Percentiles rank a stretch among this genome's conserved stretches.
Conservation (phyloP, 2,797 vertebrate species). For the Luscinia megarhynchos region DNA sequence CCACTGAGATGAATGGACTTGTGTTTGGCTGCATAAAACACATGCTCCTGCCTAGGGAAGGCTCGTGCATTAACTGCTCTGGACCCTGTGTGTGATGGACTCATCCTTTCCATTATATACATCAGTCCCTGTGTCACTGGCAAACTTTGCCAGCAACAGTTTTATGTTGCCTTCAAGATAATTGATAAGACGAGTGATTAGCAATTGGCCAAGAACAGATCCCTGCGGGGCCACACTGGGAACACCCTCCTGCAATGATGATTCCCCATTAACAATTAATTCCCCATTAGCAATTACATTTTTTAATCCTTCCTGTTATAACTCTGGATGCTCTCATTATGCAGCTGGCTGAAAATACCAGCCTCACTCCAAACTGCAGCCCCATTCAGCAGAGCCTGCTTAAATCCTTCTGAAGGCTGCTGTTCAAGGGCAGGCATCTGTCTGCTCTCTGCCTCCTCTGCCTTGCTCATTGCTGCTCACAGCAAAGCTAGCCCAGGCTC, state of each 20-base stretch:
- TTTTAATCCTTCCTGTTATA: slow-evolving; percentile 49
- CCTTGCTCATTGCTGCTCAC: not conserved
- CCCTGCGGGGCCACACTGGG: not conserved
- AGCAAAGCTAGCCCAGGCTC: not conserved
- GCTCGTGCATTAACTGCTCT: not conserved
- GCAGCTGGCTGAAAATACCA: slow-evolving; percentile 23
- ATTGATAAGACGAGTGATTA: slow-evolving; percentile 32
- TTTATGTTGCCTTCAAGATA: slow-evolving; percentile 50
- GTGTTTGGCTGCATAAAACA: not conserved
- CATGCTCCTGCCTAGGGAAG: not conserved
- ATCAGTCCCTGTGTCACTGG: not conserved
- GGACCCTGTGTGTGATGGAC: not conserved
- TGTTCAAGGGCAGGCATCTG: not conserved
- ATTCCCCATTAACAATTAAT: slow-evolving; percentile 54
- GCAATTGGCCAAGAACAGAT: slow-evolving; percentile 18
- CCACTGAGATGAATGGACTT: not conserved
- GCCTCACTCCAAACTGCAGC: not conserved
- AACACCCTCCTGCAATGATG: slow-evolving; percentile 46
- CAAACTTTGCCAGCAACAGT: slow-evolving; percentile 31
- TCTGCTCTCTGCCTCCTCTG: not conserved
- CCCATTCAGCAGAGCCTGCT: not conserved
- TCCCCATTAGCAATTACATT: slow-evolving; percentile 49
- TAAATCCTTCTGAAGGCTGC: slow-evolving; percentile 6
- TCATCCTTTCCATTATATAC: not conserved
- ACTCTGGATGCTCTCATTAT: slow-evolving; percentile 16